These are phyloP conservation scores for Pachyramphus minor DNA, from an alignment of 2,113 vertebrate genomes.

Conservation along the genomic window DNA sequence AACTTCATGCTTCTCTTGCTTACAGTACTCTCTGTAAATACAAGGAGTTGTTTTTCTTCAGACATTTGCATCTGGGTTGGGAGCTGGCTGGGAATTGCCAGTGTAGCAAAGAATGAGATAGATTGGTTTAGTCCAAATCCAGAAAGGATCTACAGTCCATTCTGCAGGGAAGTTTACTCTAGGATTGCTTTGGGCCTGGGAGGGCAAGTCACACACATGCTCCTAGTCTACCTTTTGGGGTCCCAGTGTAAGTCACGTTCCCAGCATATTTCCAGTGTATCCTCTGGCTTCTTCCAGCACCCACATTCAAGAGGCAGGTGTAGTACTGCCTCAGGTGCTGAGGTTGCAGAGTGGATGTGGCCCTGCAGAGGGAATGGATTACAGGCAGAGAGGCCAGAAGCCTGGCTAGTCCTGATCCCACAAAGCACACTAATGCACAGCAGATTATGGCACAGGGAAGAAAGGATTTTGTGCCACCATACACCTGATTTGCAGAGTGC, in stretches of 20 bases:
- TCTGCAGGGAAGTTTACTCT: background rate
- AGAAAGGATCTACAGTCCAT: background rate
- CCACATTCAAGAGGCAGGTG: background rate
- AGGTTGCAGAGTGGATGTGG: background rate
- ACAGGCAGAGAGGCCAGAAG: background rate
- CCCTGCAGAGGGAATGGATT: background rate
- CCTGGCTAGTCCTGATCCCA: background rate
- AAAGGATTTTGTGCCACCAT: background rate
- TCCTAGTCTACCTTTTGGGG: background rate
- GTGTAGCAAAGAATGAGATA: background rate
- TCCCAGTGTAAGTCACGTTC: background rate
- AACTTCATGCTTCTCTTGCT: slow-evolving; percentile 11
- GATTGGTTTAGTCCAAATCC: background rate
- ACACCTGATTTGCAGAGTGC: background rate
- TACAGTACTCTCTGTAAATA: background rate
- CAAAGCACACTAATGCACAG: background rate
- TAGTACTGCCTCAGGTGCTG: background rate
- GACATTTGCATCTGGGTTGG: background rate
- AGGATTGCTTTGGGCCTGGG: background rate
- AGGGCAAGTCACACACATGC: background rate
- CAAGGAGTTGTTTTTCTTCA: background rate
- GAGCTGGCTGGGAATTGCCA: background rate
- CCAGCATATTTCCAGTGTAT: background rate
- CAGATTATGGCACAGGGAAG: background rate
- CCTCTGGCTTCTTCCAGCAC: background rate